Evolutionary conservation across 2,888 invertebrate species (phyloP), one percentile per base, ranked within the genome.

Genomic region (Didymodactylos carnosus): DNA sequence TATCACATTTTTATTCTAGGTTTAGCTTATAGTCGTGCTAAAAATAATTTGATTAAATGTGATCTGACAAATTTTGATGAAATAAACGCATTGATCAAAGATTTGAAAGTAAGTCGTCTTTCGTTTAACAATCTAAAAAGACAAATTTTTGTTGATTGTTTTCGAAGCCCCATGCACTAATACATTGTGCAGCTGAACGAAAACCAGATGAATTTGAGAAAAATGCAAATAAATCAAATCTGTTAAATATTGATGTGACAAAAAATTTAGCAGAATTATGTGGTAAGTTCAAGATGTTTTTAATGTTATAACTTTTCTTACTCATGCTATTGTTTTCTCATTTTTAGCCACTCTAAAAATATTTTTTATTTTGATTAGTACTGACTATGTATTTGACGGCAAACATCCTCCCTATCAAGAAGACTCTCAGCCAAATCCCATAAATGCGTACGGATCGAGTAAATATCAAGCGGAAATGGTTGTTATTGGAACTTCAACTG

Each of bases 331-430:
- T 23, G 19, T 73, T 29, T 73, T 5, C 6, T 69, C 25, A 29
- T 69, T 76, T 76, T 53, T 76, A 82, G 81, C 75, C 53, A 72
- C 77, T 71, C 51, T 77, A 43, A 80, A 80, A 72, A 81, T 82
- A 13, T 81, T 81, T 73, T 78, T 86, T 10, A 75, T 86, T 10
- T 86, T 83, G 78, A 85, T 86, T 53, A 86, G 86, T 77, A 86
- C 86, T 70, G 86, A 86, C 77, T 86, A 86, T 79, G 86, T 86
- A 5, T 86, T 86, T 81, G 85, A 86, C 81, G 86, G 86, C 2
- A 82, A 78, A 13, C 79, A 78, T 53, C 83, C 86, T 43, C 86
- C 86, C 0, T 86, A 85, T 78, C 79, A 78, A 46, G 81, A 80
- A 46, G 79, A 79, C 43, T 83, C 80, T 75, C 73, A 76, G 41